phyloP scores from a whole-genome alignment of 2,797 vertebrate species.

The Diceros bicornis region DNA sequence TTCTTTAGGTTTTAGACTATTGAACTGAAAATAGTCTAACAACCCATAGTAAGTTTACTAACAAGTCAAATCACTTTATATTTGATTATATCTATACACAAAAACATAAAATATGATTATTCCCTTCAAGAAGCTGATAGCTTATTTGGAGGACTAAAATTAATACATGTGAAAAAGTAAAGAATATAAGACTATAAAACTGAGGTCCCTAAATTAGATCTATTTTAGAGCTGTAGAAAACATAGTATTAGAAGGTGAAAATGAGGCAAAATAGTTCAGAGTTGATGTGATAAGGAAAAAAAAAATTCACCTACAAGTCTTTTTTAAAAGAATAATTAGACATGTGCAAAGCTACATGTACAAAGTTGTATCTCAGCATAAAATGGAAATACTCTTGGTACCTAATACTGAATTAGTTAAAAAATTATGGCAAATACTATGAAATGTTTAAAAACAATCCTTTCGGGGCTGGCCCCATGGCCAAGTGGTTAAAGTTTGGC shows the following conservation, averaged over 20 bases:
- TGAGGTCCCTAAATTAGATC: not conserved
- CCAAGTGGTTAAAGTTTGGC: too few relatives aligned
- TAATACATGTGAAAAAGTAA: not conserved
- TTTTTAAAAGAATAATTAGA: slow-evolving; percentile 37
- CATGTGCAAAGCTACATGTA: not conserved
- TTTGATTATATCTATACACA: slow-evolving; percentile 14
- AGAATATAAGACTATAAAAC: not conserved
- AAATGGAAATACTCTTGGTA: slow-evolving; percentile 18
- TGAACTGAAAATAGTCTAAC: not conserved
- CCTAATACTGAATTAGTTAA: not conserved
- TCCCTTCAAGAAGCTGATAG: not conserved
- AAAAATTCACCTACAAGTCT: not conserved
- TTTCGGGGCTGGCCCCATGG: not conserved
- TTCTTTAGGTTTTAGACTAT: slow-evolving; percentile 9
- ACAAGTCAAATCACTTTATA: not conserved
- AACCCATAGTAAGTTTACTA: not conserved
- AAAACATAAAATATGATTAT: slow-evolving; percentile 31
- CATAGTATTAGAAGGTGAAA: not conserved
- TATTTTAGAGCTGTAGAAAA: not conserved
- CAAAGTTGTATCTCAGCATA: not conserved
- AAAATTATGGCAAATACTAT: slow-evolving; percentile 21
- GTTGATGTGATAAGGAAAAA: not conserved
- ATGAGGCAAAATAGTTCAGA: not conserved
- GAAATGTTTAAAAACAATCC: not conserved
- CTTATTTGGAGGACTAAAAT: slow-evolving; percentile 36